phyloP scores from a whole-genome alignment of 2,113 vertebrate genomes.

The Psilopsiagon aurifrons region DNA sequence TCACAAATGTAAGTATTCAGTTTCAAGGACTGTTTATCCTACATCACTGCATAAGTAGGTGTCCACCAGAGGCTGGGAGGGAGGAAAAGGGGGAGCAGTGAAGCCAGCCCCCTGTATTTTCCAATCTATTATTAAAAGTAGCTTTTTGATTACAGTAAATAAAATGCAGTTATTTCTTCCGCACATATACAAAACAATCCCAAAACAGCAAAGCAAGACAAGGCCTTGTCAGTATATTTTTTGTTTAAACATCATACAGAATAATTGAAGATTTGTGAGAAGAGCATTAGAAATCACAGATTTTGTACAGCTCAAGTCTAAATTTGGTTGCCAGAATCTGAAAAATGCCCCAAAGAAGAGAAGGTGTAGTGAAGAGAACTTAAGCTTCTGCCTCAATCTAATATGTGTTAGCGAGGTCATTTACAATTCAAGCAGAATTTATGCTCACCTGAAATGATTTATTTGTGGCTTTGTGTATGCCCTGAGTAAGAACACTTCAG shows the following conservation, averaged over 20 bases:
- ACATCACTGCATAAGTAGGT: background rate
- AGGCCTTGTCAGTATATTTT: background rate
- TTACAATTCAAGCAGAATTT: conserved; percentile 25
- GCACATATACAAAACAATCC: background rate
- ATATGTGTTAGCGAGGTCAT: conserved; percentile 2
- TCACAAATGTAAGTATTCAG: background rate
- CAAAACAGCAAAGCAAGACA: background rate
- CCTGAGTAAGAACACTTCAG: conserved; percentile 22
- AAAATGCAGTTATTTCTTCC: background rate
- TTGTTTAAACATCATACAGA: background rate
- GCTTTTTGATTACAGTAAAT: background rate
- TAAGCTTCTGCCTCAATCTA: conserved; percentile 3
- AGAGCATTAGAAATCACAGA: background rate
- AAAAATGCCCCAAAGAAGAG: conserved; percentile 23
- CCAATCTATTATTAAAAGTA: background rate
- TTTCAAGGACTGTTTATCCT: background rate
- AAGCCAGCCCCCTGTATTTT: background rate
- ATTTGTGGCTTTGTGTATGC: background rate
- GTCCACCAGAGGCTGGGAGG: background rate
- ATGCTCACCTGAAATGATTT: conserved; percentile 36
- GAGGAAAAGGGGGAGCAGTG: background rate
- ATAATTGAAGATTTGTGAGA: background rate
- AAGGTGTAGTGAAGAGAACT: background rate
- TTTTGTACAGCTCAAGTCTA: background rate
- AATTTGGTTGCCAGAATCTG: conserved; percentile 31